phyloP scores from a whole-genome alignment of 2,113 vertebrate genomes.

The Antigone vipio region DNA sequence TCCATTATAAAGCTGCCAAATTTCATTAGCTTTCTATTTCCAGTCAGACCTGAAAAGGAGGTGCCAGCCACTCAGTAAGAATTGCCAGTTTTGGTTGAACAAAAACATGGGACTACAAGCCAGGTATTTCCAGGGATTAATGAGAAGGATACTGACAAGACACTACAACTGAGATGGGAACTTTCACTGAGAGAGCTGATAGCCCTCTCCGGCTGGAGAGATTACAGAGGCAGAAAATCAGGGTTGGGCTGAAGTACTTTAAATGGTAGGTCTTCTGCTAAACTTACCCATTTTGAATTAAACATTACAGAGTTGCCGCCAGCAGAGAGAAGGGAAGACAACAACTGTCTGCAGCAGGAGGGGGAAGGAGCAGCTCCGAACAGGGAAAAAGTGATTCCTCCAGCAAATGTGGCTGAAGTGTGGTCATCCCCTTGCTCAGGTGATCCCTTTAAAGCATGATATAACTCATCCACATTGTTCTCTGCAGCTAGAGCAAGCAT shows the following conservation, averaged over 20 bases:
- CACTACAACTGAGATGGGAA: background rate
- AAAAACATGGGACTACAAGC: background rate
- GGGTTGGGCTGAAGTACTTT: background rate
- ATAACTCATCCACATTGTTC: background rate
- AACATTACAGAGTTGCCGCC: background rate
- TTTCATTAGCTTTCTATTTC: background rate
- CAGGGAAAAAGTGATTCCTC: background rate
- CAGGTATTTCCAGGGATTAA: background rate
- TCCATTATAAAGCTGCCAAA: background rate
- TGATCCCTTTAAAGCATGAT: background rate
- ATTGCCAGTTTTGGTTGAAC: background rate
- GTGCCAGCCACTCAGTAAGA: background rate
- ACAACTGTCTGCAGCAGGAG: background rate
- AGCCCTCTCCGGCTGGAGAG: background rate
- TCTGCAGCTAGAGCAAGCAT: background rate
- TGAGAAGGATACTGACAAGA: background rate
- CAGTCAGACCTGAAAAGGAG: background rate
- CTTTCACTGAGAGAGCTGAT: background rate
- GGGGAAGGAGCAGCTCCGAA: background rate
- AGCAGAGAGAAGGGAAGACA: background rate
- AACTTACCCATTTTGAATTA: background rate
- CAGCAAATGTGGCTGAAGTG: accelerated
- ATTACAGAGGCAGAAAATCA: background rate
- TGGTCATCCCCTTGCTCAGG: background rate
- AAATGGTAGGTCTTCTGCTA: background rate